Conservation (phyloP, 92 coral and sea anemone species). For the Ricordea florida region DNA sequence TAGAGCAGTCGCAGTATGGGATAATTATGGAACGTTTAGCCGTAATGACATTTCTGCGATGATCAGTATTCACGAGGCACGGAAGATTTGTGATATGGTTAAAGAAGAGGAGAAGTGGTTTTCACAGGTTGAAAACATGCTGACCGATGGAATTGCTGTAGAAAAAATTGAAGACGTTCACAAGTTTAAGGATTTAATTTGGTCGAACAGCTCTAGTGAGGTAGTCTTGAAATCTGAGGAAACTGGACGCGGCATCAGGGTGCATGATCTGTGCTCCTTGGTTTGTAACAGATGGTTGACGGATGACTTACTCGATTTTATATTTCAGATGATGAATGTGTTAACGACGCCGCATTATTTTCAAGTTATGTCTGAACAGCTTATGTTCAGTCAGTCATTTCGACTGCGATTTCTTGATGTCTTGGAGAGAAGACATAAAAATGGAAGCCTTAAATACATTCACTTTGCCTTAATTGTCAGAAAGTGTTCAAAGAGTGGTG, state of each 20-base stretch:
- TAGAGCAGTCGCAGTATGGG: conserved; percentile 4
- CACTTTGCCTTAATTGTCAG: conserved; percentile 17
- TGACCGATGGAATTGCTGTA: neutral
- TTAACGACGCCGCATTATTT: conserved; percentile 1
- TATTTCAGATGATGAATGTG: neutral
- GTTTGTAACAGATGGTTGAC: conserved; percentile 3
- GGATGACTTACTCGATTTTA: neutral
- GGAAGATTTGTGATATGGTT: neutral
- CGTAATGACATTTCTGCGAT: conserved; percentile 4
- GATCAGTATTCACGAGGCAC: neutral
- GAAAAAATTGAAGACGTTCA: conserved; percentile 9
- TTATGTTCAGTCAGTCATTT: conserved; percentile 1
- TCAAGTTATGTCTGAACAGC: conserved; percentile 3
- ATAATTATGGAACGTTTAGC: conserved; percentile 1
- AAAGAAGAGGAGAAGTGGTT: conserved; percentile 9
- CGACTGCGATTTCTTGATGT: conserved; percentile 2
- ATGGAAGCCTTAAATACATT: conserved; percentile 4
- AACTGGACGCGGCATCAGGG: neutral
- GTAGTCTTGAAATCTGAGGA: conserved; percentile 1
- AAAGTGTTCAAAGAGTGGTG: neutral
- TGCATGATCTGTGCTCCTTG: conserved; percentile 8
- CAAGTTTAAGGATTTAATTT: neutral
- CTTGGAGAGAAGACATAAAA: neutral
- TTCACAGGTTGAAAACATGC: conserved; percentile 1
- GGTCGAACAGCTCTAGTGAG: neutral